These are phyloP conservation scores for Pholis gunnellus DNA, from an alignment of 2,113 vertebrate genomes.

Conservation along the genomic window DNA sequence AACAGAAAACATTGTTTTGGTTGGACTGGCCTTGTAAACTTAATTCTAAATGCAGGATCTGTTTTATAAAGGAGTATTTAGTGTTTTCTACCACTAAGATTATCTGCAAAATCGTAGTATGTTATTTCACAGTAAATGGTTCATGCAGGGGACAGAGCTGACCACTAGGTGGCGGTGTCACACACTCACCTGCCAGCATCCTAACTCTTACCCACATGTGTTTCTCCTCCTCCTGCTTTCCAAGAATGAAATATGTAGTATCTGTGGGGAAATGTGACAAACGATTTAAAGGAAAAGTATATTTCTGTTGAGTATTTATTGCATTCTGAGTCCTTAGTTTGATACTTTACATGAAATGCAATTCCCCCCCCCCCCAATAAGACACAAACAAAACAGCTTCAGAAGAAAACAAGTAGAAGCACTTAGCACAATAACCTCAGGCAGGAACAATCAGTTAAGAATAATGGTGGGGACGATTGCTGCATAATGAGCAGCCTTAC, in stretches of 20 bases:
- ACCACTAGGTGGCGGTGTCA: slow-evolving; percentile 27
- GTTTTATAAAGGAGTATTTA: not conserved
- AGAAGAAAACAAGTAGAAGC: not conserved
- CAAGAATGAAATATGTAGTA: not conserved
- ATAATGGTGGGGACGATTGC: not conserved
- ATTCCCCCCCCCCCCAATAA: not conserved
- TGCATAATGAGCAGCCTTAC: not conserved
- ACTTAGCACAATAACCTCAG: not conserved
- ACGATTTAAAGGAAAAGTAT: not conserved
- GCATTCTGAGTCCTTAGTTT: not conserved
- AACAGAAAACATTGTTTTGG: too few species aligned
- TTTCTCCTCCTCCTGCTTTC: not conserved
- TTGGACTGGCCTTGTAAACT: too few species aligned
- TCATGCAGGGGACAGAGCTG: not conserved
- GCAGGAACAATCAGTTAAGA: not conserved
- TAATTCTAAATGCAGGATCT: not conserved
- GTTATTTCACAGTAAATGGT: too few species aligned
- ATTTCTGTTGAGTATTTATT: not conserved
- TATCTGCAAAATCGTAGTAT: not conserved
- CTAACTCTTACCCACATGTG: too few species aligned
- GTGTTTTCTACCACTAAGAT: not conserved
- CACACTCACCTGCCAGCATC: not conserved
- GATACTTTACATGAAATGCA: too few species aligned
- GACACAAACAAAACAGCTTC: not conserved
- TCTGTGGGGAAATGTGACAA: too few species aligned